These are phyloP conservation scores for Anguilla anguilla DNA, from an alignment of 2,797 vertebrate species.

Conservation along the genomic window DNA sequence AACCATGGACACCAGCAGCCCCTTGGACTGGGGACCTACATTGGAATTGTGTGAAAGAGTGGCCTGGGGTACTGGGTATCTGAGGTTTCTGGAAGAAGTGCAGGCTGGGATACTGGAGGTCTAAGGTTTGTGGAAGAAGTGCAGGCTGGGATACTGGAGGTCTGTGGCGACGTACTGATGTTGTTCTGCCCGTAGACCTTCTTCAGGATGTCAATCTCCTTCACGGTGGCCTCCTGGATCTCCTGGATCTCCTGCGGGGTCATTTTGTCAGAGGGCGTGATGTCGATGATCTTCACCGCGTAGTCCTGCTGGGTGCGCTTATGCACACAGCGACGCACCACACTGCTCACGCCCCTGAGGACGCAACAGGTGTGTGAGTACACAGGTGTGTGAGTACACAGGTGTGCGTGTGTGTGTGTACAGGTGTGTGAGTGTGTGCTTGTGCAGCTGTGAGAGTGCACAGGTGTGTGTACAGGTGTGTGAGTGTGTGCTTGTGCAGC, in stretches of 20 bases:
- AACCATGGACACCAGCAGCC: not conserved
- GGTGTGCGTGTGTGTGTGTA: not conserved
- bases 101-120: not conserved
- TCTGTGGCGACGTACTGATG: constrained; percentile 83
- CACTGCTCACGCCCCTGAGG: constrained; percentile 91
- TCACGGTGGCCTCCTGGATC: constrained; percentile 83
- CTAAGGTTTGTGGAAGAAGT: not conserved
- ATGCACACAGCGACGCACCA: constrained; percentile 89
- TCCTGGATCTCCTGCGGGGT: constrained; percentile 82
- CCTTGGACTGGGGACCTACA: no score
- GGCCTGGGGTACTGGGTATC: no score
- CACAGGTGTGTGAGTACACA: no score
- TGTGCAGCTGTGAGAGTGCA: not conserved
- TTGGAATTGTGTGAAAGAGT: no score
- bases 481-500: not conserved
- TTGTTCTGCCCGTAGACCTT: constrained; percentile 88
- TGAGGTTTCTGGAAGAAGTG: not conserved
- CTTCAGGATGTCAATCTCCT: constrained; percentile 93
- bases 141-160: not conserved
- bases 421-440: not conserved
- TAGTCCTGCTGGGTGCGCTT: constrained; percentile 83
- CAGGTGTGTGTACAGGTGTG: not conserved
- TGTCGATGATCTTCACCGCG: constrained; percentile 94
- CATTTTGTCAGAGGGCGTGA: constrained; percentile 87
- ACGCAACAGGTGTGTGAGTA: not conserved